Conservation (phyloP, 2,888 invertebrate species). For the Lysandra coridon region DNA sequence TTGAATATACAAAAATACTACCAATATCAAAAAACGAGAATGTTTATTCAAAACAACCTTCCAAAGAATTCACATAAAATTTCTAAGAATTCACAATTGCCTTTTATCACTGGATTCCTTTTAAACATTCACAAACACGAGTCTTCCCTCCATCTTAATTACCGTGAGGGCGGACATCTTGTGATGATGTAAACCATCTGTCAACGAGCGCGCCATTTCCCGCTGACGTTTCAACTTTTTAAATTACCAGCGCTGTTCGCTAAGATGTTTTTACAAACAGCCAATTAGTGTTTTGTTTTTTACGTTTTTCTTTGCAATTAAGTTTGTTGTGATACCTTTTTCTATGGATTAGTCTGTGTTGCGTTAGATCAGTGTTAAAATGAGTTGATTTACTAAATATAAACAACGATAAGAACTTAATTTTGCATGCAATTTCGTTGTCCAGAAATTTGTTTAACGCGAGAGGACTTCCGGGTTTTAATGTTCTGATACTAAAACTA, state of each 20-base stretch:
- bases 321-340: neutral
- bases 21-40: no score
- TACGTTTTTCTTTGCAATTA: neutral
- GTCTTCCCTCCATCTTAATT: conserved; percentile 52
- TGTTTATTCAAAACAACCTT: neutral
- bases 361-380: neutral
- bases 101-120: neutral
- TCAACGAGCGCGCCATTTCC: conserved; percentile 58
- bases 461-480: no score
- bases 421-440: no score
- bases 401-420: no score
- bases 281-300: conserved; percentile 36
- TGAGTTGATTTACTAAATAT: no score
- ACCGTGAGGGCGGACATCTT: conserved; percentile 66
- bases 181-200: conserved; percentile 72
- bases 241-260: conserved; percentile 53
- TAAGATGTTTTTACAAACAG: conserved; percentile 44
- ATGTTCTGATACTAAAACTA: no score
- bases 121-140: conserved; percentile 32
- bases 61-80: neutral
- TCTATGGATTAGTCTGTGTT: no score
- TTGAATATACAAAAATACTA: no score
- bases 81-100: neutral
- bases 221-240: conserved; percentile 52
- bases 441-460: no score